Evolutionary conservation across 2,113 vertebrate genomes (phyloP).

Genomic region (Pedionomus torquatus): DNA sequence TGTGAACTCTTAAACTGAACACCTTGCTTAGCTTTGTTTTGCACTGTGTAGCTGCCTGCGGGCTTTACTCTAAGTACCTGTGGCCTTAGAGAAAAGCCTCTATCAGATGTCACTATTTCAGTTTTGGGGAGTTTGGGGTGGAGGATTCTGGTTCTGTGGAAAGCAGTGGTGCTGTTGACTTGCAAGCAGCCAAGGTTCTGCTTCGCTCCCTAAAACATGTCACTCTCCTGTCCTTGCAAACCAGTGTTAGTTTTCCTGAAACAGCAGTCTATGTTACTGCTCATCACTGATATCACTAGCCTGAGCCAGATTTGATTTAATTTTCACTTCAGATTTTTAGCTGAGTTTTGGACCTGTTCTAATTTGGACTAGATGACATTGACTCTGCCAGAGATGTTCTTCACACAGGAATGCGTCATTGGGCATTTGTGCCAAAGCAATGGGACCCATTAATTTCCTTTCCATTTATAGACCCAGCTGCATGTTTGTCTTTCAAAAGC

Average conservation of each 20-base stretch:
- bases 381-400: background rate
- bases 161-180: background rate
- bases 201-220: background rate
- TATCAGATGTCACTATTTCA: fast-evolving
- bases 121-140: background rate
- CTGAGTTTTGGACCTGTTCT: background rate
- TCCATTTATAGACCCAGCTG: background rate
- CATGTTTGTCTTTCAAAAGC: background rate
- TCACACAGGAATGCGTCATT: background rate
- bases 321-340: background rate
- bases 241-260: background rate
- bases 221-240: background rate
- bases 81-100: background rate
- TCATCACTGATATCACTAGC: background rate
- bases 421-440: background rate
- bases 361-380: background rate
- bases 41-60: background rate
- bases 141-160: background rate
- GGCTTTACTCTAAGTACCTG: background rate
- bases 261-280: background rate
- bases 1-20: background rate
- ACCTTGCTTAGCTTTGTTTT: background rate
- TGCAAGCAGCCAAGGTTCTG: background rate
- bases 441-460: background rate
- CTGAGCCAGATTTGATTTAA: background rate